Evolutionary conservation across 1,140 invertebrate species (phyloP).

Genomic region (Araneus ventricosus): DNA sequence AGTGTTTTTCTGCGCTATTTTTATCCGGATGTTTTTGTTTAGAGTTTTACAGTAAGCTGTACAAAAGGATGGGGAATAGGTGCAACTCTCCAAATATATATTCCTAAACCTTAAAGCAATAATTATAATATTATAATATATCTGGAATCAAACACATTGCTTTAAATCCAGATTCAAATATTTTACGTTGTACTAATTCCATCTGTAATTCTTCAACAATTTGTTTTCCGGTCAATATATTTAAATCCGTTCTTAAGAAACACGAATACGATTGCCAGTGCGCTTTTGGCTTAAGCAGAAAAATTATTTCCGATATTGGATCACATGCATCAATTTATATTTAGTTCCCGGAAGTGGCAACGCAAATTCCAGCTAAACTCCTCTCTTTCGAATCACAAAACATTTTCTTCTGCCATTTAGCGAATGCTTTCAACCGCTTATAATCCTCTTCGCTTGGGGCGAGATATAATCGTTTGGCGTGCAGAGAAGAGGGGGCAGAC

Average conservation of each 20-base stretch:
- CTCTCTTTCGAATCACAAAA: background rate
- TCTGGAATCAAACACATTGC: no score
- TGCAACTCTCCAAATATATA: no score
- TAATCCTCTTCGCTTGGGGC: conserved; percentile 20
- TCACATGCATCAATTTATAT: conserved; percentile 1
- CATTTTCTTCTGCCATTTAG: conserved; percentile 8
- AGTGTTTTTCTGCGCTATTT: no score
- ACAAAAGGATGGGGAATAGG: no score
- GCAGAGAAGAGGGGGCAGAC: background rate
- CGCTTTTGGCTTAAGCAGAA: background rate
- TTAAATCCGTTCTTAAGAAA: background rate
- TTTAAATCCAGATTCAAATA: no score
- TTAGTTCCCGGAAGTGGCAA: conserved; percentile 14
- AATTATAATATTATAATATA: no score
- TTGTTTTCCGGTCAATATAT: conserved; percentile 5
- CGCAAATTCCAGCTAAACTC: background rate
- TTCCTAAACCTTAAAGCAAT: no score
- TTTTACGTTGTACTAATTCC: no score
- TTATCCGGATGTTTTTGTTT: no score
- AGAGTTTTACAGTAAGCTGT: no score
- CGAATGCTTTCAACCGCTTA: conserved; percentile 25
- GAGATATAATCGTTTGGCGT: conserved; percentile 25
- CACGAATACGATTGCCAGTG: background rate
- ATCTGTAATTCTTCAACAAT: no score
- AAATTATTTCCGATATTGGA: conserved; percentile 3